Evolutionary conservation across 2,888 invertebrate species (phyloP), one percentile per base, ranked within the genome.

Genomic region (Drosophila mayaguana): DNA sequence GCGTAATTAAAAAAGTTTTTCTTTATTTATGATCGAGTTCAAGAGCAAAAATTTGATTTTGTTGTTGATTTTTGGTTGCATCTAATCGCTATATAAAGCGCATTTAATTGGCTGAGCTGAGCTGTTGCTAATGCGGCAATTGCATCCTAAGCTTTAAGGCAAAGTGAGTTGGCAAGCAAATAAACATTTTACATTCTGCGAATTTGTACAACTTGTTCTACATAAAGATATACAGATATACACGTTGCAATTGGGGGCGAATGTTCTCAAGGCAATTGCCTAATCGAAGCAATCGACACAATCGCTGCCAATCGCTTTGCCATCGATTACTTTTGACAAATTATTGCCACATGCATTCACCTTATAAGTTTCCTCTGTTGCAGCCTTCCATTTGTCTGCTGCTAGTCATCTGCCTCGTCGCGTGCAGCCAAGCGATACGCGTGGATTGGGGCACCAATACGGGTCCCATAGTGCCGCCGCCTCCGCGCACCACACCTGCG

Each of bases 381-480:
- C 73, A 62, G 78, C 86, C 88, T 59, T 81, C 90, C 70, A 69
- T 89, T 69, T 86, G 89, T 75, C 80, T 91, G 78, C 88, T 93
- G 77, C 89, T 93, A 84, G 91, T 92, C 85, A 88, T 86, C 68
- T 90, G 91, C 70, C 72, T 91, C 61, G 78, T 69, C 45, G 72
- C 64, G 22, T 48, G 81, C 56, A 83, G 93, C 91, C 93, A 94
- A 53, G 94, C 94, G 79, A 95, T 95, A 93, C 94, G 94, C 93
- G 95, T 95, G 70, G 94, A 94, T 90, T 95, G 93, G 90, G 95
- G 95, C 84, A 95, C 95, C 3, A 95, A 94, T 80, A 93, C 91
- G 8, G 95, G 95, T 20, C 95, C 95, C 50, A 95, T 95, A 54
- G 93, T 93, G 89, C 95, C 95, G 22, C 94, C 95, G 59, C 92